Base-by-base conservation (phyloP, 2,113 vertebrate genomes). In the Chaetodon auriga region DNA sequence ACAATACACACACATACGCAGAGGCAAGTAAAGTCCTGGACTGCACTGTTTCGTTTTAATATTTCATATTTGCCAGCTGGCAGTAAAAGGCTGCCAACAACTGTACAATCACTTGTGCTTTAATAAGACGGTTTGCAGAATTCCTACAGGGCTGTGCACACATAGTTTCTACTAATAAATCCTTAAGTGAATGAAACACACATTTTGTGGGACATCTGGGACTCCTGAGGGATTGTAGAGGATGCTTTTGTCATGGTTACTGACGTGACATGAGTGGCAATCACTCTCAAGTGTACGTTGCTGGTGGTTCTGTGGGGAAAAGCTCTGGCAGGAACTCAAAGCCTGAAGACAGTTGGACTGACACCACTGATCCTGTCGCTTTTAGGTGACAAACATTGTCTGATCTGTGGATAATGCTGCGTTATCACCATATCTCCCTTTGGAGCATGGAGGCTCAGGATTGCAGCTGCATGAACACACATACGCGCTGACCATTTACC, bases 351-450 rank as follows among this genome's bases (percentile, higher is more conserved):
- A 72, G 71, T 21, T 15, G 2, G 60, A 74, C 46, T 78, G 46
- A 81, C 71, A 68, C 5, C 38, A 79, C 71, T 54, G 63, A 85
- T 83, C 45, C 38, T 55, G 68, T 58, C n/a, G 8, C 30, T 70
- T 10, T 86, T 10, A 55, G 71, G 51, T 51, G 68, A 77, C 53
- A 65, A 23, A 45, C 45, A 75, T 45, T 60, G 71, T 54, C 53
- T 80, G 25, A 76, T 68, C 49, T 79, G 76, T 64, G 35, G 35
- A 49, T 83, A 81, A 83, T 75, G 54, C 38, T 77, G 74, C 45
- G 80, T 82, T 64, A 76, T 43, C 66, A 53, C 53, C 66, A 69
- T 49, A 58, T 57, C 77, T 87, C 58, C 62, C 49, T 86, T 68
- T 54, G 61, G 62, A 85, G 51, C 41, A 65, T 16, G 6, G 45